These are phyloP conservation scores for Erynnis tages DNA, from an alignment of 2,888 invertebrate genomes.

Conservation along the genomic window DNA sequence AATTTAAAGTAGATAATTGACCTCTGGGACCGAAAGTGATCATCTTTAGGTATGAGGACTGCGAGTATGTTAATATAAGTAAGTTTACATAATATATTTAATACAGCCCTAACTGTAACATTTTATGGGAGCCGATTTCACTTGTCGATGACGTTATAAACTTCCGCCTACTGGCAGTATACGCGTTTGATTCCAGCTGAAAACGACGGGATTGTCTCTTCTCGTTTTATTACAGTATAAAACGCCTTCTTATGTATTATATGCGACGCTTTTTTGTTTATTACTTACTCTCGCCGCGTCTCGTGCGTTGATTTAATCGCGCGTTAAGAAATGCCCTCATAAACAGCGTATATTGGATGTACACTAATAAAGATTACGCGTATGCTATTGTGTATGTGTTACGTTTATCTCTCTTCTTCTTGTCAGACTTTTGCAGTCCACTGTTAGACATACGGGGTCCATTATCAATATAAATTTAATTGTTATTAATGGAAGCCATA, in stretches of 20 bases:
- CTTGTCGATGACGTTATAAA: conserved; percentile 61
- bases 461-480: no score
- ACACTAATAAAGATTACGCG: not conserved
- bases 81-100: no score
- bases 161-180: conserved; percentile 42
- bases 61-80: no score
- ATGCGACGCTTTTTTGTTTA: conserved; percentile 9
- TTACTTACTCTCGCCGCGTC: not conserved
- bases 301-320: not conserved
- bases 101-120: conserved; percentile 39
- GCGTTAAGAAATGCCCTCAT: conserved; percentile 1
- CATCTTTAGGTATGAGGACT: no score
- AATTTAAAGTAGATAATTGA: no score
- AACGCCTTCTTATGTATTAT: conserved; percentile 29
- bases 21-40: no score
- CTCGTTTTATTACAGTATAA: conserved; percentile 50
- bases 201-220: conserved; percentile 46
- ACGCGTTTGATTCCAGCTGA: conserved; percentile 52
- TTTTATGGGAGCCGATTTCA: conserved; percentile 53
- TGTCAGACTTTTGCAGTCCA: no score
- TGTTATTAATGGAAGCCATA: no score
- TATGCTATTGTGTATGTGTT: not conserved
- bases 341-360: not conserved
- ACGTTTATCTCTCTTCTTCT: no score
- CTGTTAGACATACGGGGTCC: not conserved